Evolutionary conservation across 2,113 vertebrate species (phyloP).

Genomic region (Hyla sarda): DNA sequence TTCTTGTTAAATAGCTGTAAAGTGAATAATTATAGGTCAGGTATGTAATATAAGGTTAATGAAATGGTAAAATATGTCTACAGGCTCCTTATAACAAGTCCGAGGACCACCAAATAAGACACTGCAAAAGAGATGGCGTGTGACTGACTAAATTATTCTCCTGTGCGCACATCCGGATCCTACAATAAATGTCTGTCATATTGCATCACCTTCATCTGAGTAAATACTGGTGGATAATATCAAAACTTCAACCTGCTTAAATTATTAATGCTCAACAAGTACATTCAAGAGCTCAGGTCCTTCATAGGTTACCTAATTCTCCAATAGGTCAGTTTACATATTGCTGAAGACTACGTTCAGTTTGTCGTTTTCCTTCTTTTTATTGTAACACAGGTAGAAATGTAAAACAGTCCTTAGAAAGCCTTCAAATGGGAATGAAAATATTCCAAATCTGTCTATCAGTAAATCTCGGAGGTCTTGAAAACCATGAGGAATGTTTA

Average conservation of each 20-base stretch:
- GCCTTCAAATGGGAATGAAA: too few species aligned
- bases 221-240: slow-evolving; percentile 67
- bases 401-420: background rate
- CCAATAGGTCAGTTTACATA: slow-evolving; percentile 62
- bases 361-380: slow-evolving; percentile 14
- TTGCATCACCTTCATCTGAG: slow-evolving; percentile 68
- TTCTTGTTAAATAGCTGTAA: too few species aligned
- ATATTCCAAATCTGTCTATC: too few species aligned
- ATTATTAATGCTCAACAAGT: slow-evolving; percentile 77
- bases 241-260: slow-evolving; percentile 76
- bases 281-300: slow-evolving; percentile 71
- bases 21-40: too few species aligned
- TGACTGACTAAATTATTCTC: slow-evolving; percentile 24
- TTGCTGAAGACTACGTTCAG: background rate
- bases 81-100: background rate
- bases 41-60: background rate
- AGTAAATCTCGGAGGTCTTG: too few species aligned
- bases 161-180: background rate
- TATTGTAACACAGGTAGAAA: too few species aligned
- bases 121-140: background rate
- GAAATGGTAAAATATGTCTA: background rate
- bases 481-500: too few species aligned
- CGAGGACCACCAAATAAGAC: background rate
- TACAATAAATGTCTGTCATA: slow-evolving; percentile 41
- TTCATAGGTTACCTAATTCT: slow-evolving; percentile 64